Evolutionary conservation across 2,797 vertebrate species (phyloP).

Genomic region (Gadopsis marmoratus): DNA sequence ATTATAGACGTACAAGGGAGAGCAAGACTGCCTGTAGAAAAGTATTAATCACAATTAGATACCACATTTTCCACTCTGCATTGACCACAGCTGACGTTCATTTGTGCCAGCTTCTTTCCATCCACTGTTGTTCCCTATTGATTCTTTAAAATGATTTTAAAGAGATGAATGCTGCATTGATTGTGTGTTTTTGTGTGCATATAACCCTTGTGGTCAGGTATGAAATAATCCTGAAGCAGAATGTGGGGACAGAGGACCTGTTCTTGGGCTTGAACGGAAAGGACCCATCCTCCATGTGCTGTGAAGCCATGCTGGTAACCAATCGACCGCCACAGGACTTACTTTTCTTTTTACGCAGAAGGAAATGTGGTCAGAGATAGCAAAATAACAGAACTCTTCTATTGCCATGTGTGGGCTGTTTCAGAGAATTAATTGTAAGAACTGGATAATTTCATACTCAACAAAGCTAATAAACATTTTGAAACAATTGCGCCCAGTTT

Average conservation of each 20-base stretch:
- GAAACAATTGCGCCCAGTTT: neutral
- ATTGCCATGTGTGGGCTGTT: neutral
- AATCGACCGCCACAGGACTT: neutral
- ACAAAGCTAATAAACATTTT: neutral
- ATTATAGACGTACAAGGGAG: neutral
- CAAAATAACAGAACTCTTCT: neutral
- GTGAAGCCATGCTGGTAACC: slow-evolving; percentile 92
- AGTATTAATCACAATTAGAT: slow-evolving; percentile 20
- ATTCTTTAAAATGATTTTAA: neutral
- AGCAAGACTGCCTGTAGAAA: neutral
- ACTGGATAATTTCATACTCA: neutral
- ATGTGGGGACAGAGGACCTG: slow-evolving; percentile 91
- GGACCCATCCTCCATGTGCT: slow-evolving; percentile 93
- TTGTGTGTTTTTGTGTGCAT: slow-evolving; percentile 12
- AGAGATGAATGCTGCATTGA: neutral
- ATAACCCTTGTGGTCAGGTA: slow-evolving; percentile 83
- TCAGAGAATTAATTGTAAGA: neutral
- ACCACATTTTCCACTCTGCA: neutral
- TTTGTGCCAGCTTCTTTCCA: neutral
- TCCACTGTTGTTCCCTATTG: neutral
- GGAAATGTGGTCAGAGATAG: neutral
- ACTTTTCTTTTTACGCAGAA: neutral
- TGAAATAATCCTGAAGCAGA: slow-evolving; percentile 92
- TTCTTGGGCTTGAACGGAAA: slow-evolving; percentile 92
- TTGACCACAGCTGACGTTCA: neutral